Evolutionary conservation across 1,140 invertebrate genomes (phyloP), one percentile per base, ranked within the genome.

Genomic region (Drosophila leontia): DNA sequence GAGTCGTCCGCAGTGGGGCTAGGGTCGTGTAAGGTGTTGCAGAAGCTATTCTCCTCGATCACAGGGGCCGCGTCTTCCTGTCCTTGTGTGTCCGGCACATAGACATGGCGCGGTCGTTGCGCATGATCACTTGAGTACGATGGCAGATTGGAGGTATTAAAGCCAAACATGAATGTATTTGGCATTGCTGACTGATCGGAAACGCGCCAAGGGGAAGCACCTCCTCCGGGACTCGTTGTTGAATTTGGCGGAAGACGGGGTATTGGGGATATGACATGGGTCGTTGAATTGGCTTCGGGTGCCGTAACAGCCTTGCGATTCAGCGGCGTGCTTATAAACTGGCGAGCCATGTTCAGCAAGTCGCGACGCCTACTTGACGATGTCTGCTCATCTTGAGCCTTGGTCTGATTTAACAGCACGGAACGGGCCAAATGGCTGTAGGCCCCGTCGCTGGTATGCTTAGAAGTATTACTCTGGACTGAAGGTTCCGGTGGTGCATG

Each of bases 51-150:
- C 1, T 58, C n/a, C 23, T 53, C 17, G 0, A n/a, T 39, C 19
- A 17, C 23, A 11, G 13, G 37, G 9, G 56, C 60, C 23, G 12
- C 37, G 7, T 29, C n/a, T 50, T 37, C 32, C 7, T 37, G 44
- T 7, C 3, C 7, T 3, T 47, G 42, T 7, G 53, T 53, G 51
- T 81, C 85, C 11, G 84, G 84, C 34, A 87, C 41, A 51, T 87
- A 87, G 12, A 87, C 81, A 42, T 84, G 80, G 1, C 32, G 58
- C 8, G 19, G 8, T 12, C 41, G 41, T 1, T 59, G 67, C 57
- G 86, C 53, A 26, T 76, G 80, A 41, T 92, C 91, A 81, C 91
- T 91, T 44, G 91, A 92, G 59, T 90, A 92, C 3, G 91, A 92
- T 0, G 91, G 91, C 19, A 92, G 44, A n/a, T 86, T 75, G 12